Evolutionary conservation across 2,797 vertebrate genomes (phyloP).

Genomic region (Cirrhinus molitorella): DNA sequence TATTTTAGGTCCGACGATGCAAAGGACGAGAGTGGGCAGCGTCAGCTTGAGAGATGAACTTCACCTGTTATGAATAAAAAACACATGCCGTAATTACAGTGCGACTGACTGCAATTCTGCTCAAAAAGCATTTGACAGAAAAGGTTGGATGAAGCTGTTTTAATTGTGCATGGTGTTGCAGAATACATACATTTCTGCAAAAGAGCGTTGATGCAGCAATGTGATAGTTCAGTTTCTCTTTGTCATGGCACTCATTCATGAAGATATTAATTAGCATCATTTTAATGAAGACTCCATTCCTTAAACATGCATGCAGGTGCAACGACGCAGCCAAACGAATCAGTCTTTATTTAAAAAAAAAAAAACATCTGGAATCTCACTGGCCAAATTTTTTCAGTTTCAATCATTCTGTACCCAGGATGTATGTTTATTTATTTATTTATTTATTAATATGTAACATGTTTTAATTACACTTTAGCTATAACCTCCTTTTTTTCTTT

Average conservation of each 20-base stretch:
- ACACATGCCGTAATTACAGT: conserved; percentile 65
- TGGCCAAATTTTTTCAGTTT: background rate
- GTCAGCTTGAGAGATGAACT: conserved; percentile 23
- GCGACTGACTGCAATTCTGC: conserved; percentile 63
- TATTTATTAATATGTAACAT: too few relatives aligned
- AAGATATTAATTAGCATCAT: conserved; percentile 74
- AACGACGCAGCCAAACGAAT: conserved; percentile 26
- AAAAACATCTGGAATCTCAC: background rate
- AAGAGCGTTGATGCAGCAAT: conserved; percentile 66
- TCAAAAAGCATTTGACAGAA: conserved; percentile 66
- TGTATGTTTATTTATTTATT: background rate
- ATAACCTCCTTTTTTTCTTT: conserved; percentile 67
- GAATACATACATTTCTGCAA: conserved; percentile 74
- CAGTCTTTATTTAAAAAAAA: background rate
- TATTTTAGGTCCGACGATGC: conserved; percentile 48
- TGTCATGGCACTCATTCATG: conserved; percentile 72
- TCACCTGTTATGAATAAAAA: background rate
- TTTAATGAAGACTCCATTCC: conserved; percentile 69
- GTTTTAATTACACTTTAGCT: conserved; percentile 19
- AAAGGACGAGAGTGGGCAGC: background rate
- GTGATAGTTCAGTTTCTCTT: conserved; percentile 68
- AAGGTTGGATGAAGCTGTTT: conserved; percentile 64
- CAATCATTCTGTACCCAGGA: background rate
- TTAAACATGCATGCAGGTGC: conserved; percentile 61
- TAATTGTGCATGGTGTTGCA: conserved; percentile 69